These are phyloP conservation scores for Apodemia mormo DNA, from an alignment of 2,888 invertebrate species.

Conservation along the genomic window DNA sequence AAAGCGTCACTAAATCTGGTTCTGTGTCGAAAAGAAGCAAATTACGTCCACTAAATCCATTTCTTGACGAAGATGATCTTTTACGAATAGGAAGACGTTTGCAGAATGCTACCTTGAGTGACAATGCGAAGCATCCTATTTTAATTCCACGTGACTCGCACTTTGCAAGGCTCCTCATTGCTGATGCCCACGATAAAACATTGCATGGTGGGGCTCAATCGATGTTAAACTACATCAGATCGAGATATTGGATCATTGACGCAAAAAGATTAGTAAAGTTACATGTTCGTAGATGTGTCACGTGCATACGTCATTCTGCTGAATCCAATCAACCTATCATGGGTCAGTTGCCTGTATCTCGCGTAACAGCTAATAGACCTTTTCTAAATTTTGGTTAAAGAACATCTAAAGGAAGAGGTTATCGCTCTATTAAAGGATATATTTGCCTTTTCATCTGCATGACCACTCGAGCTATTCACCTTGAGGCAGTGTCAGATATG, in stretches of 20 bases:
- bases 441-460: slow-evolving; percentile 22
- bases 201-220: slow-evolving; percentile 39
- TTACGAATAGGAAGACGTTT: slow-evolving; percentile 26
- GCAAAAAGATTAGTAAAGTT: slow-evolving; percentile 27
- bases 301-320: slow-evolving; percentile 27
- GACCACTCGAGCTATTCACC: slow-evolving; percentile 31
- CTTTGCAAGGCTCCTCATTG: slow-evolving; percentile 29
- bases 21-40: slow-evolving; percentile 9
- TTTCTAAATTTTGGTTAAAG: slow-evolving; percentile 32
- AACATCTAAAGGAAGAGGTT: slow-evolving; percentile 34
- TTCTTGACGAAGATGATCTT: slow-evolving; percentile 20
- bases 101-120: slow-evolving; percentile 15
- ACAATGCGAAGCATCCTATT: slow-evolving; percentile 24
- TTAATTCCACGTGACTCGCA: slow-evolving; percentile 22
- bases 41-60: slow-evolving; percentile 19
- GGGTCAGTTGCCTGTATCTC: slow-evolving; percentile 34
- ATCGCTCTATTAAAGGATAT: slow-evolving; percentile 28
- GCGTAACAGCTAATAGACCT: slow-evolving; percentile 30
- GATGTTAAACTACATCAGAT: slow-evolving; percentile 32
- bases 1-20: slow-evolving; percentile 3
- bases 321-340: slow-evolving; percentile 30
- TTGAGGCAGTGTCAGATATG: slow-evolving; percentile 34
- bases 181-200: slow-evolving; percentile 37
- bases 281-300: slow-evolving; percentile 28
- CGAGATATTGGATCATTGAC: slow-evolving; percentile 32